Evolutionary conservation across 2,797 vertebrate species (phyloP).

Genomic region (Peromyscus nudipes): DNA sequence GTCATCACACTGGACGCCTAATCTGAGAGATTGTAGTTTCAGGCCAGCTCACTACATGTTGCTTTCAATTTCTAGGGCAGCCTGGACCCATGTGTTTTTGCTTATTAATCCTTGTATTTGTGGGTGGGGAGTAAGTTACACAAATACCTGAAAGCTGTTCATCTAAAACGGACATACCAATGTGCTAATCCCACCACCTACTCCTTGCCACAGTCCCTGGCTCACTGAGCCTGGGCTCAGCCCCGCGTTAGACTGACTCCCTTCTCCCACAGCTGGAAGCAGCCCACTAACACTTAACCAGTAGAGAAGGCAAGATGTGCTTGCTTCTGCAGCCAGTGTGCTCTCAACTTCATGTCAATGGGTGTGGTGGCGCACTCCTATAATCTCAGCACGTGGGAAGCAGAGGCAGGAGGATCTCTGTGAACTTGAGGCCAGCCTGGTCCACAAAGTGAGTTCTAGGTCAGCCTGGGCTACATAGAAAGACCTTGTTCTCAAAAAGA

Average conservation of each 20-base stretch:
- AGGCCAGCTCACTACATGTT: background rate
- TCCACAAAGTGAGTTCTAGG: background rate
- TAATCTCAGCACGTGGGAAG: background rate
- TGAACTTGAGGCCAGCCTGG: background rate
- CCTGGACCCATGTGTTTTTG: background rate
- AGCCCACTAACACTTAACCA: constrained; percentile 41
- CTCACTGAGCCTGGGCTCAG: background rate
- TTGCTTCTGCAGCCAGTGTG: constrained; percentile 50
- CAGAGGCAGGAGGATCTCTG: background rate
- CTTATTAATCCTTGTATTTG: background rate
- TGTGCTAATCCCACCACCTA: background rate
- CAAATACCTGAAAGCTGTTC: background rate
- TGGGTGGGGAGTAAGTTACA: background rate
- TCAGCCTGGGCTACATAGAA: background rate
- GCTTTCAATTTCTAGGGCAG: background rate
- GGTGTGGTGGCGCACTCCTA: fast-evolving
- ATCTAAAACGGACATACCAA: background rate
- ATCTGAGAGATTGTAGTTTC: background rate
- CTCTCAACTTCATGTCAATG: constrained; percentile 68
- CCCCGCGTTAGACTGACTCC: constrained; percentile 1
- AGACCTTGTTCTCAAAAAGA: background rate
- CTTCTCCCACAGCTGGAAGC: constrained; percentile 44
- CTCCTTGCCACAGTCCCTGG: background rate
- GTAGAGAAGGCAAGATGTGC: constrained; percentile 66
- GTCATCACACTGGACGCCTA: background rate